These are phyloP conservation scores for Taxidea taxus DNA, from an alignment of 2,113 vertebrate species.

Conservation along the genomic window DNA sequence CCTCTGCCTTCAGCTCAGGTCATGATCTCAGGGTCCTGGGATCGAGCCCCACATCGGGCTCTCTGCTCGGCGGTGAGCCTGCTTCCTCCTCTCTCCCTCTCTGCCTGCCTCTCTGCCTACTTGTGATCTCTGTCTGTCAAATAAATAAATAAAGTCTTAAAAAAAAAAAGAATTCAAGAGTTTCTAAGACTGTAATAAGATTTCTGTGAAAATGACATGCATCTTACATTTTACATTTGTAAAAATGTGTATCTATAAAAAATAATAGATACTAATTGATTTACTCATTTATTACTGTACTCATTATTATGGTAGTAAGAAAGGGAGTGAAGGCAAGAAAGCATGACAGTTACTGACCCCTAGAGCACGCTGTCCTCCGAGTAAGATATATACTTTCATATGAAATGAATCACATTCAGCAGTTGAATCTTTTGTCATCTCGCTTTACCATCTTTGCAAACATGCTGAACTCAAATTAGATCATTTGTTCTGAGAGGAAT, in stretches of 20 bases:
- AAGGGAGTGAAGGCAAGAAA: neutral
- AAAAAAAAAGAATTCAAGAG: neutral
- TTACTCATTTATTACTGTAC: neutral
- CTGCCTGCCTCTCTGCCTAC: too few relatives aligned
- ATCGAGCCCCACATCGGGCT: too few relatives aligned
- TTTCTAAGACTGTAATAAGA: neutral
- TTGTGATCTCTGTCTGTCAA: too few relatives aligned
- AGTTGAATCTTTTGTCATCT: neutral
- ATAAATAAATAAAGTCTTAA: too few relatives aligned
- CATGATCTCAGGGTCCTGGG: too few relatives aligned
- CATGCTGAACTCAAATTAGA: neutral
- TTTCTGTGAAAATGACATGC: neutral
- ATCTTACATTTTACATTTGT: neutral
- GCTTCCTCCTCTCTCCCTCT: too few relatives aligned
- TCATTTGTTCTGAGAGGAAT: constrained; percentile 1
- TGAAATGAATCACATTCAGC: neutral
- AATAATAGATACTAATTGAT: neutral
- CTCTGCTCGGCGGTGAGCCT: too few relatives aligned
- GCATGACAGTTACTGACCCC: neutral
- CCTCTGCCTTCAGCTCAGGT: too few relatives aligned
- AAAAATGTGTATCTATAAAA: neutral
- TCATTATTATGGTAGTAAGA: neutral
- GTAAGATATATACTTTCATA: neutral
- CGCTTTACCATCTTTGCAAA: neutral
- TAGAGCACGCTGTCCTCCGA: neutral